Evolutionary conservation across 2,888 invertebrate genomes (phyloP), one percentile per base, ranked within the genome.

Genomic region (Hofmannophila pseudospretella): DNA sequence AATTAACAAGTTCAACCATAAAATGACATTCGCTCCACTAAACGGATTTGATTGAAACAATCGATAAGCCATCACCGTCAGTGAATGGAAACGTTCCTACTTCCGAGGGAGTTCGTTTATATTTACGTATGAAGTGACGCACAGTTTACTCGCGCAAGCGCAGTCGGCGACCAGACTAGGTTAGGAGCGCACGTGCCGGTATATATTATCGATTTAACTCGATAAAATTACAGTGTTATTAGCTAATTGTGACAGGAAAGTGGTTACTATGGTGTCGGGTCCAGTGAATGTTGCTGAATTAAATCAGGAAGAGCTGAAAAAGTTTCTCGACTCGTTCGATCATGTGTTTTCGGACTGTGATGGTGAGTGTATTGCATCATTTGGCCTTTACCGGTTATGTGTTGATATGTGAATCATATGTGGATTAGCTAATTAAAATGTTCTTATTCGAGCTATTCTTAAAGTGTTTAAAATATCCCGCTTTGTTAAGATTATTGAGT

Each of bases 281-380:
- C 77, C 82, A 20, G 67, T 79, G 49, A 63, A 86, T 51, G 49
- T 91, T 25, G 56, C 69, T 23, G 76, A 79, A 31, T 54, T 89
- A 4, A 58, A 76, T 9, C 61, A 72, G 34, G 67, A 68, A 27
- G 86, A 87, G 29, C 67, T 90, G n/a, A 71, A 80, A 45, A 58
- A 66, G 40, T 90, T 90, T 52, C 45, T 93, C 7, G 77, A 89
- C 47, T 89, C 90, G 1, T 90, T 93, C 49, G 94, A 94, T 60
- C 91, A 91, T 49, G 90, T 94, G 34, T 87, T 94, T 41, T 91
- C 92, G 29, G 94, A 94, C 65, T 94, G 94, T 64, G 94, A 94
- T 69, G 94, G 94, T 91, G 67, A 71, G 88, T n/a, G n/a, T n/a
- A n/a, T 26, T 11, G 16, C 16, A 16, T 16, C 16, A 16, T 16